Evolutionary conservation across 2,113 vertebrate species (phyloP).

Genomic region (Prochilodus magdalenae): DNA sequence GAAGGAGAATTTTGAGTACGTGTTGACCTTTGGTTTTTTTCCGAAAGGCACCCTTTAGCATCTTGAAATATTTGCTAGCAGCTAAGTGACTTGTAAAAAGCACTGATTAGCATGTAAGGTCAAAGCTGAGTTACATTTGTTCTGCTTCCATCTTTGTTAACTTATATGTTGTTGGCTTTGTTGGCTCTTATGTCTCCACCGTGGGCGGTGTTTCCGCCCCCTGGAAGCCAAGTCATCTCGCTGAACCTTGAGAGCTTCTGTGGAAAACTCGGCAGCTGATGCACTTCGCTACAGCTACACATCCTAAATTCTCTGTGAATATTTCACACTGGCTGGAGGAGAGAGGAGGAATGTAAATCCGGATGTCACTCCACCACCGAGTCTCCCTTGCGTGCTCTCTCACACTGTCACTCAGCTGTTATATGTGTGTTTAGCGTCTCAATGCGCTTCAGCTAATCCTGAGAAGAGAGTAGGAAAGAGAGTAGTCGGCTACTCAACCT

Average conservation of each 20-base stretch:
- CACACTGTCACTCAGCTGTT: conserved; percentile 26
- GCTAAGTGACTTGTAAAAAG: neutral
- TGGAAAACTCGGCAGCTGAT: neutral
- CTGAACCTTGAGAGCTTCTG: neutral
- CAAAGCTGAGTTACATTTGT: neutral
- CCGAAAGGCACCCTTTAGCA: neutral
- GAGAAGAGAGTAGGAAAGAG: conserved; percentile 5
- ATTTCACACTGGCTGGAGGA: conserved; percentile 45
- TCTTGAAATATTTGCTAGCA: conserved; percentile 5
- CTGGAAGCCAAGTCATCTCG: neutral
- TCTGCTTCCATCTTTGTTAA: neutral
- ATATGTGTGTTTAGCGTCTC: conserved; percentile 5
- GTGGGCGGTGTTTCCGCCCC: neutral
- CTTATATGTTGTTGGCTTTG: neutral
- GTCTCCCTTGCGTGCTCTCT: neutral
- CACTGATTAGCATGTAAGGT: neutral
- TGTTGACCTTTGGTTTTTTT: neutral
- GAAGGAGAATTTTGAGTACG: neutral
- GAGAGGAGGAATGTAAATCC: conserved; percentile 51
- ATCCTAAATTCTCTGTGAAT: conserved; percentile 47
- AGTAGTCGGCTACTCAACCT: neutral
- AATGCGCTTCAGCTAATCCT: neutral
- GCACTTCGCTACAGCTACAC: conserved; percentile 7
- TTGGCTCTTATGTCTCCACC: neutral
- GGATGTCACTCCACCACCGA: conserved; percentile 49